A percentile compares a stretch with the other conserved stretches of the same genome.
Conservation (phyloP, 2,888 invertebrate genomes). For the Liodrosophila aerea region DNA sequence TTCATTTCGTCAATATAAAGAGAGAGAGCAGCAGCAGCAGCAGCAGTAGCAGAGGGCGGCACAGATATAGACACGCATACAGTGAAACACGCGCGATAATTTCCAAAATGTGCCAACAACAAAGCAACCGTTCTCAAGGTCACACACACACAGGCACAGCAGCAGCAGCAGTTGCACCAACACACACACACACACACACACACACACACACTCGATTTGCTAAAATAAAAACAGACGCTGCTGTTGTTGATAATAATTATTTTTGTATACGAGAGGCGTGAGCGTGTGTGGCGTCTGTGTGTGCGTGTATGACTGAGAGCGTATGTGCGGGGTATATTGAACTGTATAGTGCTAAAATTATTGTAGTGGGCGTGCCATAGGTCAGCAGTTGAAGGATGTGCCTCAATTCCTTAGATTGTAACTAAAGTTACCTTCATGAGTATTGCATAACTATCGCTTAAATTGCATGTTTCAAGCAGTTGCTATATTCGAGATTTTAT, state of each 20-base stretch:
- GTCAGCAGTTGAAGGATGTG: background rate
- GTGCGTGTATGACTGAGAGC: background rate
- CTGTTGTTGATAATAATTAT: constrained; percentile 52
- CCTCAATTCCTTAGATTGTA: too few species aligned
- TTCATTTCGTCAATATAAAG: constrained; percentile 47
- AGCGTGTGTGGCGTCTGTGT: constrained; percentile 1
- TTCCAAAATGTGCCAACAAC: constrained; percentile 78
- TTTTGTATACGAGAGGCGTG: constrained; percentile 18
- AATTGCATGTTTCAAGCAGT: too few species aligned
- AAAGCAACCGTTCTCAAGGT: constrained; percentile 78
- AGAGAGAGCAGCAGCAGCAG: constrained; percentile 5
- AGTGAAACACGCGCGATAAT: constrained; percentile 65
- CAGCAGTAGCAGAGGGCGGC: background rate
- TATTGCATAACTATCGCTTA: too few species aligned
- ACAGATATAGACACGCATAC: constrained; percentile 6
- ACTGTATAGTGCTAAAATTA: background rate
- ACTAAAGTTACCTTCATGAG: too few species aligned
- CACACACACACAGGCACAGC: constrained; percentile 48
- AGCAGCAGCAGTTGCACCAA: constrained; percentile 15
- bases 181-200: constrained; percentile 23
- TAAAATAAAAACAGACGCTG: constrained; percentile 49
- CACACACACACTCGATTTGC: constrained; percentile 12
- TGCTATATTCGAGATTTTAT: too few species aligned
- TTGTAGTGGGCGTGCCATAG: constrained; percentile 23
- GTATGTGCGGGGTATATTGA: constrained; percentile 38